Conservation (phyloP, 2,113 vertebrate genomes). For the Tetrao urogallus region DNA sequence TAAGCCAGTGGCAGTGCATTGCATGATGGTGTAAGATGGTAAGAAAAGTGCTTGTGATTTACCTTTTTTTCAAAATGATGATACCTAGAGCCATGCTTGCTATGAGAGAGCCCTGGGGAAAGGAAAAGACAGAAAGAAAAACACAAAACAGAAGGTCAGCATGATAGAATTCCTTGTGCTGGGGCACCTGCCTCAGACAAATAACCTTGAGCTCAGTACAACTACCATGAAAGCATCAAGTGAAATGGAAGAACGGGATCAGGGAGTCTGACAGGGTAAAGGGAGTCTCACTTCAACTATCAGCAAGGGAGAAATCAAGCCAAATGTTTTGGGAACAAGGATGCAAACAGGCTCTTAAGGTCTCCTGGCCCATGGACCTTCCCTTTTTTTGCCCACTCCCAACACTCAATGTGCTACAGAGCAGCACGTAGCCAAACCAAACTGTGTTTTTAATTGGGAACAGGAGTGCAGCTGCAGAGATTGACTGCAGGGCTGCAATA, state of each 20-base stretch:
- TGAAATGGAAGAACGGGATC: neutral
- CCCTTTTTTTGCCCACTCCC: fast-evolving
- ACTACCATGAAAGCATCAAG: fast-evolving
- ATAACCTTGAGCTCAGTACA: fast-evolving
- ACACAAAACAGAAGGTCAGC: neutral
- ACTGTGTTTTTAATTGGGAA: neutral
- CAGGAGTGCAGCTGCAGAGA: neutral
- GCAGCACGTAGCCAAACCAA: neutral
- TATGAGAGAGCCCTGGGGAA: constrained; percentile 92
- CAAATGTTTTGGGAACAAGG: neutral
- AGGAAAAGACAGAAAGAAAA: constrained; percentile 4
- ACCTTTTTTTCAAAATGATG: constrained; percentile 97
- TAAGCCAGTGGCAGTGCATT: neutral
- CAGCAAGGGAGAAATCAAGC: neutral
- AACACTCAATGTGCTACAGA: neutral
- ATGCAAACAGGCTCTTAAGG: neutral
- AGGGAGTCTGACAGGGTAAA: neutral
- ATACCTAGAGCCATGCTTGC: constrained; percentile 96
- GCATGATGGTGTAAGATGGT: fast-evolving
- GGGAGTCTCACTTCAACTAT: neutral
- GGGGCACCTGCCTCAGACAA: neutral
- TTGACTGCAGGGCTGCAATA: neutral
- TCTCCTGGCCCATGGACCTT: neutral
- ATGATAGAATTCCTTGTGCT: neutral
- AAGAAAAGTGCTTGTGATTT: neutral